Conservation (phyloP, 2,797 vertebrate species). For the Denticeps clupeoides region DNA sequence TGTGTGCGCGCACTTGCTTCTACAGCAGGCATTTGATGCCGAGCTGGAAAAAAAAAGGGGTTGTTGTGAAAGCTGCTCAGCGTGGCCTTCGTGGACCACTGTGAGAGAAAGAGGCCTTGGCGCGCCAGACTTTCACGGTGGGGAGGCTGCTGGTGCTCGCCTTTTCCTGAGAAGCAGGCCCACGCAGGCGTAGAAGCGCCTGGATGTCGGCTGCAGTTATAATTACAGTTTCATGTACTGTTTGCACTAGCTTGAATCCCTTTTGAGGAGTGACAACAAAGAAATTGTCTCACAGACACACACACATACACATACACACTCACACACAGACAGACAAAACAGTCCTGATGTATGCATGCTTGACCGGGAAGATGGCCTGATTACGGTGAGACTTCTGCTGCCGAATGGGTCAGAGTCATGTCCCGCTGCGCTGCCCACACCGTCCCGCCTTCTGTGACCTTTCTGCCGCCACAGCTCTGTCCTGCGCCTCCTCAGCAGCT, state of each 20-base stretch:
- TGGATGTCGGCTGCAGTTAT: not conserved
- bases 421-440: no score
- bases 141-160: not conserved
- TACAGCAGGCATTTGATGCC: no score
- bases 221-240: not conserved
- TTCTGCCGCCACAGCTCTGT: no score
- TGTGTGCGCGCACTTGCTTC: slow-evolving; percentile 3
- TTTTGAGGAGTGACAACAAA: not conserved
- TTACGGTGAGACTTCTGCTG: not conserved
- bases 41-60: no score
- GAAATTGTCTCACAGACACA: not conserved
- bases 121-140: not conserved
- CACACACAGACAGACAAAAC: not conserved
- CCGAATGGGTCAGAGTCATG: not conserved
- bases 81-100: slow-evolving; percentile 10
- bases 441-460: no score
- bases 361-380: not conserved
- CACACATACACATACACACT: not conserved
- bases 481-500: no score
- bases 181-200: not conserved
- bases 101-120: slow-evolving; percentile 10
- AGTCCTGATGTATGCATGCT: not conserved
- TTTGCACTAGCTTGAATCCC: not conserved
- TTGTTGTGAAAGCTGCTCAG: slow-evolving; percentile 3
- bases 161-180: not conserved